Conservation (phyloP, 2,797 vertebrate genomes). For the Etheostoma perlongum region DNA sequence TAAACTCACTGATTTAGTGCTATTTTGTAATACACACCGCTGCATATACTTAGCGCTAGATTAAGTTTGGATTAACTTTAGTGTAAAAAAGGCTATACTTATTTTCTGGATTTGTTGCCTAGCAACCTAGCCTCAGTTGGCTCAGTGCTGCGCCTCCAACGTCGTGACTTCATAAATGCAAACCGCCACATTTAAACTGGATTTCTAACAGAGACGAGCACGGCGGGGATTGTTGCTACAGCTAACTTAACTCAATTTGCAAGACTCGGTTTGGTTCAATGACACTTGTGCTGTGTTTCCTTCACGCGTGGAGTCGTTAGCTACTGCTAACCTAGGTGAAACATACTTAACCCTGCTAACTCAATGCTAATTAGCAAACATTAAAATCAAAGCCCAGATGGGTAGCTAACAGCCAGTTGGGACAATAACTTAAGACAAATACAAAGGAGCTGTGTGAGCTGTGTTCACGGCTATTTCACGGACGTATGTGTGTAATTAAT, state of each 20-base stretch:
- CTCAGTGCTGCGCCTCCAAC: constrained; percentile 70
- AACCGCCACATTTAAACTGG: constrained; percentile 79
- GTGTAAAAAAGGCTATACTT: not conserved
- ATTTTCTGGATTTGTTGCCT: constrained; percentile 51
- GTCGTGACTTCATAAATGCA: constrained; percentile 69
- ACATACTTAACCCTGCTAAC: constrained; percentile 47
- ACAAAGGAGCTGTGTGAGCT: fast-evolving
- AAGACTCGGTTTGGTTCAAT: not conserved
- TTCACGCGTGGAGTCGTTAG: too few species aligned
- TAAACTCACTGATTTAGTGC: too few species aligned
- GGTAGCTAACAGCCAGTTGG: not conserved
- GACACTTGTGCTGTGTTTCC: not conserved
- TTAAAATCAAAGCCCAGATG: constrained; percentile 13
- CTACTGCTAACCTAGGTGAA: not conserved
- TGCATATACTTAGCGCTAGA: not conserved
- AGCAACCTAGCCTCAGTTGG: constrained; percentile 63
- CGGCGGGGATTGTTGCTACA: not conserved
- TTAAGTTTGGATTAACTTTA: not conserved
- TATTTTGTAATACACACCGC: too few species aligned
- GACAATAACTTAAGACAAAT: not conserved
- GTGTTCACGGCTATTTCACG: fast-evolving
- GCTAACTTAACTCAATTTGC: too few species aligned
- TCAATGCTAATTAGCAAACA: constrained; percentile 56
- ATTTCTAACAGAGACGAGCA: not conserved
- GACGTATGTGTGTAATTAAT: not conserved